Conservation (phyloP, 2,113 vertebrate genomes). For the Nestor notabilis region DNA sequence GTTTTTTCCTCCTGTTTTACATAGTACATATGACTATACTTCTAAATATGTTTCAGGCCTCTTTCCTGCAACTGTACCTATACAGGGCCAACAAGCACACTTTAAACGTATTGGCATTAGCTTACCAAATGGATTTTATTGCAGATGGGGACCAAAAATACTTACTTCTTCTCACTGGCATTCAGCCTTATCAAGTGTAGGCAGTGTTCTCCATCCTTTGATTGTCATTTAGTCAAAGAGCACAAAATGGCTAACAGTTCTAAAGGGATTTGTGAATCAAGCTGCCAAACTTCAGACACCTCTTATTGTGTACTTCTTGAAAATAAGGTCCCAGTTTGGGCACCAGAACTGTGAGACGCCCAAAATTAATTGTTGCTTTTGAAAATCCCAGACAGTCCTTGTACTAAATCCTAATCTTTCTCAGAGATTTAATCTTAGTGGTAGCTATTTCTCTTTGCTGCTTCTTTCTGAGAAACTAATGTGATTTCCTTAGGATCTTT, state of each 20-base stretch:
- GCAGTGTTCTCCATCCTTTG: not conserved
- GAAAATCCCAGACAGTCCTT: conserved; percentile 7
- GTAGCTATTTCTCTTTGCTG: not conserved
- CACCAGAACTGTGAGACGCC: not conserved
- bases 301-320: not conserved
- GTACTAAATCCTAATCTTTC: not conserved
- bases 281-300: not conserved
- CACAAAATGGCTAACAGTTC: not conserved
- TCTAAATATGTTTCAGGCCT: not conserved
- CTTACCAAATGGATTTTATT: not conserved
- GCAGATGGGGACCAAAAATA: not conserved
- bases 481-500: not conserved
- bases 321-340: not conserved
- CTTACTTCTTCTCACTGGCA: not conserved
- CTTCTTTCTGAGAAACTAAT: not conserved
- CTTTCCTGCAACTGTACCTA: not conserved
- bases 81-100: not conserved
- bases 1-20: not conserved
- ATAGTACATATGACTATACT: not conserved
- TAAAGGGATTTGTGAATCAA: not conserved
- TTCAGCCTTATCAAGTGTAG: not conserved
- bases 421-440: not conserved
- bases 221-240: not conserved
- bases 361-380: not conserved
- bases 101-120: not conserved